These are phyloP conservation scores for Campoplex capitator DNA, from an alignment of 2,888 invertebrate genomes.

Conservation along the genomic window DNA sequence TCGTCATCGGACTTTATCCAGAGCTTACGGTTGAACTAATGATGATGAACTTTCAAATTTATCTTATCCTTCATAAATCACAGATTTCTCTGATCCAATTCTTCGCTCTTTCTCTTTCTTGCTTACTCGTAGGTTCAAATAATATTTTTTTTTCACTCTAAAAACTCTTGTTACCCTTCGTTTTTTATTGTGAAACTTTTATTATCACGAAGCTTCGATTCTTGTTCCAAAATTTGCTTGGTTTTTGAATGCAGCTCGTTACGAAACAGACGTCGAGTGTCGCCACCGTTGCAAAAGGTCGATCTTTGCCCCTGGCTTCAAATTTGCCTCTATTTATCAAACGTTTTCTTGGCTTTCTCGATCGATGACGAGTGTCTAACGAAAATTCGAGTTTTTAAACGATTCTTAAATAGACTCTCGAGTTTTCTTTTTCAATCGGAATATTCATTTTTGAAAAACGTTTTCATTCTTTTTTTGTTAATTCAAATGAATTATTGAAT, in stretches of 20 bases:
- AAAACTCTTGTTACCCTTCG: background rate
- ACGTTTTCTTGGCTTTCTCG: no score
- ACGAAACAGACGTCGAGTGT: background rate
- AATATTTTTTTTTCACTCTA: background rate
- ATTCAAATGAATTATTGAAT: background rate
- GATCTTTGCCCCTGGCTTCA: no score
- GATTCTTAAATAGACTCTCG: background rate
- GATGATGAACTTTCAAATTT: conserved; percentile 27
- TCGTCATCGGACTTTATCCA: background rate
- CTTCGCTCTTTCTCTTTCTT: background rate
- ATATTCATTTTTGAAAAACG: background rate
- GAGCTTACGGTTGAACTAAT: background rate
- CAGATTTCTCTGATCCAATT: background rate
- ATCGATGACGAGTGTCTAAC: no score
- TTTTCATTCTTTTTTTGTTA: background rate
- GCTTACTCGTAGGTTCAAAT: no score
- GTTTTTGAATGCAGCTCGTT: background rate
- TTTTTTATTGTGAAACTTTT: background rate
- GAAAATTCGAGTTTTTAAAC: background rate
- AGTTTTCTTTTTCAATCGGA: background rate
- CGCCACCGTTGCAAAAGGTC: no score
- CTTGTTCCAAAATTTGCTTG: background rate
- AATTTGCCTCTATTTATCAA: no score
- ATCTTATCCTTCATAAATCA: background rate
- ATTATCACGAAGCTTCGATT: no score